A percentile compares a stretch with the other conserved stretches of the same genome.
Conservation (phyloP, 2,113 vertebrate genomes). For the Beaufortia kweichowensis region DNA sequence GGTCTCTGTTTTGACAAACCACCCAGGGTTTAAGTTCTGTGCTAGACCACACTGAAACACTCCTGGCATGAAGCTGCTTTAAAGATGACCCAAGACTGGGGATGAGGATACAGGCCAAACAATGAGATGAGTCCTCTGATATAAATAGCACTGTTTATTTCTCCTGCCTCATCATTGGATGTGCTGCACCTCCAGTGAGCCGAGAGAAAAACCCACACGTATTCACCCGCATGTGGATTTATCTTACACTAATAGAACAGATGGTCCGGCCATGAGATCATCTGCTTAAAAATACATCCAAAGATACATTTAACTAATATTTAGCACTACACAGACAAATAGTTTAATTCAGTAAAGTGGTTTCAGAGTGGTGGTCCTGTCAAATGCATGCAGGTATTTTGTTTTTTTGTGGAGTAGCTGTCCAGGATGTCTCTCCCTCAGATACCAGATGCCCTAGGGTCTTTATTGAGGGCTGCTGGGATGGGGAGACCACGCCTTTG, state of each 20-base stretch:
- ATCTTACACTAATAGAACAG: slow-evolving; percentile 49
- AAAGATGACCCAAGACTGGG: slow-evolving; percentile 14
- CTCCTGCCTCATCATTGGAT: slow-evolving; percentile 46
- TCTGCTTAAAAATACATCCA: slow-evolving; percentile 46
- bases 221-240: slow-evolving; percentile 47
- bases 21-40: slow-evolving; percentile 45
- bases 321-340: slow-evolving; percentile 31
- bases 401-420: slow-evolving; percentile 16
- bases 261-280: slow-evolving; percentile 55
- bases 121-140: slow-evolving; percentile 41
- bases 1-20: slow-evolving; percentile 56
- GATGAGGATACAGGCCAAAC: slow-evolving; percentile 38
- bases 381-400: slow-evolving; percentile 46
- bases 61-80: neutral
- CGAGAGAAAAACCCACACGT: slow-evolving; percentile 27
- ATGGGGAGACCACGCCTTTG: slow-evolving; percentile 32
- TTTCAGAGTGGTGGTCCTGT: slow-evolving; percentile 54
- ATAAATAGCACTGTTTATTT: slow-evolving; percentile 58
- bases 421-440: slow-evolving; percentile 34
- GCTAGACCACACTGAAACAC: slow-evolving; percentile 62
- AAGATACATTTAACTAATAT: slow-evolving; percentile 45
- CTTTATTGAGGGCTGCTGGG: slow-evolving; percentile 39
- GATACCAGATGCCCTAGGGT: slow-evolving; percentile 45
- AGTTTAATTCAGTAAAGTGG: slow-evolving; percentile 18
- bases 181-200: slow-evolving; percentile 35